These are phyloP conservation scores for Callithrix jacchus DNA, from an alignment of 2,113 vertebrate genomes.

Conservation along the genomic window DNA sequence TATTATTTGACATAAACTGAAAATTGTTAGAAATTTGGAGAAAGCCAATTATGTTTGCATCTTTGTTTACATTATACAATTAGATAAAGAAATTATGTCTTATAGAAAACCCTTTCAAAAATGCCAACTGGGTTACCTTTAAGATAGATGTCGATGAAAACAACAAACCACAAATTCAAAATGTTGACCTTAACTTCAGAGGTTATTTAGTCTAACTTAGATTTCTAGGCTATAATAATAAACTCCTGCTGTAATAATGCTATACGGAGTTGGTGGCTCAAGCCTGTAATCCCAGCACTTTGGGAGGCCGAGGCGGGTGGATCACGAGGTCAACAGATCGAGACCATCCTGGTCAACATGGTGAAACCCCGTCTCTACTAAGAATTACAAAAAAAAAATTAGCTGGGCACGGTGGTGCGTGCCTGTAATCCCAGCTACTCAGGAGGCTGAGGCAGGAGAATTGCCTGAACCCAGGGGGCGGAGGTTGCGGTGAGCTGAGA, in stretches of 20 bases:
- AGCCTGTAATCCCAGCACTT: too few species aligned
- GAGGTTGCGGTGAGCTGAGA: too few species aligned
- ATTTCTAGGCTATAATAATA: not conserved
- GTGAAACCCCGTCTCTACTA: too few species aligned
- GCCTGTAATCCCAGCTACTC: too few species aligned
- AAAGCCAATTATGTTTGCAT: slow-evolving; percentile 76
- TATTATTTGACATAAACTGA: slow-evolving; percentile 77
- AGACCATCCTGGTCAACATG: too few species aligned
- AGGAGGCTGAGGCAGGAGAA: too few species aligned
- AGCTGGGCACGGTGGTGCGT: too few species aligned
- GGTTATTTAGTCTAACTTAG: not conserved
- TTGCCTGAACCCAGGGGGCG: too few species aligned
- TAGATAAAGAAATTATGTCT: slow-evolving; percentile 76
- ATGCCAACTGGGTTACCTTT: not conserved
- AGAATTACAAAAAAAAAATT: too few species aligned
- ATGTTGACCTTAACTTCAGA: not conserved
- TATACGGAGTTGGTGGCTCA: too few species aligned
- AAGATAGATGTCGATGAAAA: not conserved
- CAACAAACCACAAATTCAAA: not conserved
- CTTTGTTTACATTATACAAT: slow-evolving; percentile 79
- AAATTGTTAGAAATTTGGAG: slow-evolving; percentile 73
- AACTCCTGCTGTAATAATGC: not conserved
- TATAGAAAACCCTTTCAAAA: slow-evolving; percentile 62
- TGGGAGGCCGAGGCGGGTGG: too few species aligned
- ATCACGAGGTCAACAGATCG: too few species aligned